Base-by-base conservation (phyloP, 2,888 invertebrate species). In the Blera fallax region DNA sequence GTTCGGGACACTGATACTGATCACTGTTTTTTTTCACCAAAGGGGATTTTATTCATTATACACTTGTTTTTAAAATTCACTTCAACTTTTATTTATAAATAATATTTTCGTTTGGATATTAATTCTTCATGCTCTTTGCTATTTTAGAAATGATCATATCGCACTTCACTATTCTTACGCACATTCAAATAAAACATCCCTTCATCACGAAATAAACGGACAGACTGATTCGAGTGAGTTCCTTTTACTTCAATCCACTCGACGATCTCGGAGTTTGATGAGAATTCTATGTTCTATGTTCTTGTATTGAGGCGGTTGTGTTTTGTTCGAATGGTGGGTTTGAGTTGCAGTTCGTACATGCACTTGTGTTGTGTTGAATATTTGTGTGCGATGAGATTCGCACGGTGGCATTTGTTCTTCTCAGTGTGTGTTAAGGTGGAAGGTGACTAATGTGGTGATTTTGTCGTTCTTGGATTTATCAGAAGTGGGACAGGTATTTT, bases 201-300 rank as follows among this genome's bases (percentile, higher is more conserved):
- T 64, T 32, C 69, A 8, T 64, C 43, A 21, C 45, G 48, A 29
- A 76, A 70, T 43, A 64, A 76, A 45, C 43, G 56, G 65, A 70
- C 43, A 70, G 48, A 84, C 84, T 84, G 74, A 84, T 18, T 64
- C 48, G 74, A 80, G 50, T 45, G 45, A 50, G 69, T 74, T 52
- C 58, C 56, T 74, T 37, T 74, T 52, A 50, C 56, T 74, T 37
- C 32, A 37, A 65, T 56, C 24, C 43, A 62, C 70, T 67, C 34
- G 37, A 48, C 24, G 83, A 79, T 83, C 79, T 24, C 10, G n/a
- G 37, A 56, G 58, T 56, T 16, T 34, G 70, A 45, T 65, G 80
- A 43, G 29, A 0, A 78, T 62, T 79, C 73, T 74, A 73, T 56
- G 48, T 64, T 62, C 76, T 81, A 62, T 62, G 72, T 84, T 84